Conservation (phyloP, 30 jellyfish, hydroid and myxozoan genomes). For the Mastigias papua region DNA sequence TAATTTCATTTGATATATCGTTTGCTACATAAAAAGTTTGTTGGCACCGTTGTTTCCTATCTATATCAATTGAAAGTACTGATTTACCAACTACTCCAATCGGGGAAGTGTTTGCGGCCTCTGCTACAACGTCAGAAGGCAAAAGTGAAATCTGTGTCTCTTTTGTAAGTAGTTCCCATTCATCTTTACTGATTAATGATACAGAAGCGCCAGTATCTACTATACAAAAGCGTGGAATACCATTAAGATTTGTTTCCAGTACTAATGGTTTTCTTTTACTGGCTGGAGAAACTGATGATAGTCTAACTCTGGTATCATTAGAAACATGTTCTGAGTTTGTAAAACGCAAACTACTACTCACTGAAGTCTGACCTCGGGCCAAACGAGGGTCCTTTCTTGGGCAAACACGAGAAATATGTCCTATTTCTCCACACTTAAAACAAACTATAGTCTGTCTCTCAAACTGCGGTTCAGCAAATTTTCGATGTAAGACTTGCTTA, state of each 20-base stretch:
- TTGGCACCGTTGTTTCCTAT: background rate
- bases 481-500: background rate
- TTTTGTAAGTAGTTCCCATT: background rate
- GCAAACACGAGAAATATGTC: conserved; percentile 16
- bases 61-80: background rate
- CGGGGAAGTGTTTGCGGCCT: background rate
- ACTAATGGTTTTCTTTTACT: background rate
- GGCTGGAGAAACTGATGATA: background rate
- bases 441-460: background rate
- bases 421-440: conserved; percentile 2
- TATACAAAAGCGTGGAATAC: background rate
- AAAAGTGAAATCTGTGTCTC: background rate
- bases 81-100: conserved; percentile 6
- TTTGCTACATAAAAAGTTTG: conserved; percentile 17
- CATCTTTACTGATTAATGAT: background rate
- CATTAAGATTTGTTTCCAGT: background rate
- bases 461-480: background rate
- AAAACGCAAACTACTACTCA: background rate
- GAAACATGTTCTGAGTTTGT: background rate
- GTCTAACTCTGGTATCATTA: background rate
- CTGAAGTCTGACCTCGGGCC: background rate
- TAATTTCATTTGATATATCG: background rate
- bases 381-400: background rate
- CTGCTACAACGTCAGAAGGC: background rate
- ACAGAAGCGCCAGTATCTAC: conserved; percentile 8